Percentiles rank a stretch among this genome's conserved stretches.
phyloP scores from a whole-genome alignment of 2,797 vertebrate species.

The Tarsius wallacei region DNA sequence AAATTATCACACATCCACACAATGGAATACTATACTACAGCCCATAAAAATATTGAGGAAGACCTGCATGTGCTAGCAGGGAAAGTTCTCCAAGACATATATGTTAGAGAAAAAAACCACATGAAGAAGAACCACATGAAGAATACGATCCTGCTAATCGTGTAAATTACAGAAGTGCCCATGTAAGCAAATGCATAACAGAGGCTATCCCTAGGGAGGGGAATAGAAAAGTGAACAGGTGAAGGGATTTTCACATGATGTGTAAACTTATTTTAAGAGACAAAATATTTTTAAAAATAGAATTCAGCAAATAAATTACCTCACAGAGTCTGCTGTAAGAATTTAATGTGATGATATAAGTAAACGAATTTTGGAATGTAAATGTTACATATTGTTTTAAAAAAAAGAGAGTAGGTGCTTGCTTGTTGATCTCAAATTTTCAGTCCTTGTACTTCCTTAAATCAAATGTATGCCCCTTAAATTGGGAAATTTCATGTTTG shows the following conservation, averaged over 20 bases:
- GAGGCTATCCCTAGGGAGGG: neutral
- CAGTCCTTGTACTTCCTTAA: conserved; percentile 17
- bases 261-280: conserved; percentile 19
- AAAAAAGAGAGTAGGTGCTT: neutral
- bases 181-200: neutral
- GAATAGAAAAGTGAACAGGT: neutral
- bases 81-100: neutral
- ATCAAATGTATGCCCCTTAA: neutral
- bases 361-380: neutral
- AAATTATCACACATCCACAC: neutral
- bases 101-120: neutral
- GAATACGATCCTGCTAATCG: neutral
- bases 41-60: neutral
- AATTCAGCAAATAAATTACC: conserved; percentile 28
- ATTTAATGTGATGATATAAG: neutral
- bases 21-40: neutral
- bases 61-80: neutral
- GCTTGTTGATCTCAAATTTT: neutral
- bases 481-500: neutral
- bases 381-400: neutral
- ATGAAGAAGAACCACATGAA: neutral
- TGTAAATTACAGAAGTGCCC: neutral
- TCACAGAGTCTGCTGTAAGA: neutral
- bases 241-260: neutral
- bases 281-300: conserved; percentile 29